Conservation (phyloP, 1,140 invertebrate species). For the Pogonognathellus flavescens region DNA sequence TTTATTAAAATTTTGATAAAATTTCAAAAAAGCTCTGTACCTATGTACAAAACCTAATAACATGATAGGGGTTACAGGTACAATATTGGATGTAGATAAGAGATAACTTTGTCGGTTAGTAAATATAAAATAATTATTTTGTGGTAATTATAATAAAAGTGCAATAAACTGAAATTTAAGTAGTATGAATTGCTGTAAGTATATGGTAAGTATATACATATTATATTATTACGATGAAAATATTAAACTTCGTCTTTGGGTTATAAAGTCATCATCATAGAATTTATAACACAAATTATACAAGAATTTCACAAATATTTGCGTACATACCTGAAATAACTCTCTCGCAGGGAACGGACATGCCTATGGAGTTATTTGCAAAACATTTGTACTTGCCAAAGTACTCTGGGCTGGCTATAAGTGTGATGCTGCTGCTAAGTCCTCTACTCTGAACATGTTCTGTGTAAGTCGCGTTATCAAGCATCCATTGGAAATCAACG, state of each 20-base stretch:
- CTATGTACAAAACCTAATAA: too few relatives aligned
- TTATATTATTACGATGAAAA: too few relatives aligned
- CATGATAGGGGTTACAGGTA: too few relatives aligned
- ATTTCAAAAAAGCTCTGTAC: not conserved
- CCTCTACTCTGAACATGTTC: conserved; percentile 73
- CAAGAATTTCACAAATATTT: not conserved
- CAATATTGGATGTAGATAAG: too few relatives aligned
- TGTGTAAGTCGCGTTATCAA: conserved; percentile 84
- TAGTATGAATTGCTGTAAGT: not conserved
- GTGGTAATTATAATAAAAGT: not conserved
- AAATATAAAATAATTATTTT: too few relatives aligned
- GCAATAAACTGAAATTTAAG: too few relatives aligned
- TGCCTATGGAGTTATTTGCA: conserved; percentile 86
- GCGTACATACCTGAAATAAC: conserved; percentile 79
- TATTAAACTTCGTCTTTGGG: conserved; percentile 1
- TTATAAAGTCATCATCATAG: too few relatives aligned
- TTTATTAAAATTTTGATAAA: not conserved
- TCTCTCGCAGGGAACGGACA: conserved; percentile 81
- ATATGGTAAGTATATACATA: too few relatives aligned
- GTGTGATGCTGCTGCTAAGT: conserved; percentile 76
- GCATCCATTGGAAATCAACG: conserved; percentile 86
- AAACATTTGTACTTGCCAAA: conserved; percentile 86
- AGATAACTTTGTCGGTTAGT: too few relatives aligned
- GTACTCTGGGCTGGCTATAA: conserved; percentile 77
- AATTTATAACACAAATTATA: too few relatives aligned